A percentile compares a stretch with the other conserved stretches of the same genome.
phyloP scores from a whole-genome alignment of 2,113 vertebrate species.

The Carollia perspicillata region DNA sequence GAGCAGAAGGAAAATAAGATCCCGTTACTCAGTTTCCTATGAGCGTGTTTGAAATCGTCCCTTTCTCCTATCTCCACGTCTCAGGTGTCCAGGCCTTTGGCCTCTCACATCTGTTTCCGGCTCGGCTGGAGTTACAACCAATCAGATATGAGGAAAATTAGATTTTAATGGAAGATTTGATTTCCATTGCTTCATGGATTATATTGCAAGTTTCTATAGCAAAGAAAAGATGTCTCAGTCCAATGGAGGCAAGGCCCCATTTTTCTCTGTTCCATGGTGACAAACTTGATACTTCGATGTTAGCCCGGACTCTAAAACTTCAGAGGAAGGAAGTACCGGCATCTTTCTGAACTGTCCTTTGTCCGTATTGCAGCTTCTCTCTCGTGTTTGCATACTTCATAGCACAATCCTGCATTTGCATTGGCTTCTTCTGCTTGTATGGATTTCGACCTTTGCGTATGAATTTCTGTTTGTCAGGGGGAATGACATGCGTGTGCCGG shows the following conservation, averaged over 20 bases:
- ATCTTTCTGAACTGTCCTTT: neutral
- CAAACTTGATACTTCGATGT: conserved; percentile 54
- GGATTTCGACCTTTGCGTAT: neutral
- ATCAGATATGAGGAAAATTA: conserved; percentile 69
- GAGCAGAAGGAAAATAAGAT: conserved; percentile 63
- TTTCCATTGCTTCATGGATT: conserved; percentile 76
- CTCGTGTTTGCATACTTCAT: neutral
- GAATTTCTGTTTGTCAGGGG: conserved; percentile 12
- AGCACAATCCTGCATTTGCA: neutral
- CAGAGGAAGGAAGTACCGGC: neutral
- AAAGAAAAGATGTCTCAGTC: conserved; percentile 70
- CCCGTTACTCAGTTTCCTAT: conserved; percentile 49
- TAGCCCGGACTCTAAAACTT: conserved; percentile 52
- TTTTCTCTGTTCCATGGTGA: conserved; percentile 42
- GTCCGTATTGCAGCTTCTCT: neutral
- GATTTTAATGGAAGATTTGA: conserved; percentile 74
- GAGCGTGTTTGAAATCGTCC: conserved; percentile 38
- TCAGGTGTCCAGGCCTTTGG: conserved; percentile 53
- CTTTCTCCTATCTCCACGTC: conserved; percentile 74
- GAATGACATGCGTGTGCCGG: neutral
- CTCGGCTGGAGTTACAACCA: conserved; percentile 50
- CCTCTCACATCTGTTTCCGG: conserved; percentile 55
- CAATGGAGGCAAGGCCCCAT: conserved; percentile 53
- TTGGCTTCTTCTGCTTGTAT: conserved; percentile 3
- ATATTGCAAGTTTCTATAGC: conserved; percentile 75